Base-by-base conservation (phyloP, 2,888 invertebrate species). In the Pristionchus mayeri region DNA sequence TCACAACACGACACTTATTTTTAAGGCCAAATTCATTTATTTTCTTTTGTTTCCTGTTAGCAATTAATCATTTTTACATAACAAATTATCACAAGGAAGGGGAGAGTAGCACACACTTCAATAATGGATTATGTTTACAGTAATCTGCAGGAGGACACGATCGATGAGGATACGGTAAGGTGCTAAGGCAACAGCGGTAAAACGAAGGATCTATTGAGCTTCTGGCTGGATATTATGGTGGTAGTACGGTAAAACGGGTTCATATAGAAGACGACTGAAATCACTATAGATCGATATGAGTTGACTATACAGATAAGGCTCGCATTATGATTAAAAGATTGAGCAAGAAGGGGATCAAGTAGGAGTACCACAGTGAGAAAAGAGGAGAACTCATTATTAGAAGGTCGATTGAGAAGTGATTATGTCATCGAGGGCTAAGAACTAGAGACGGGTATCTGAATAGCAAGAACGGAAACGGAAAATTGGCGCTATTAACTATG, bases 201-300 rank as follows among this genome's bases (percentile, higher is more conserved):
- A 67, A 67, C 67, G 67, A 30, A 18, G 60, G 18, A 37, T 67
- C 67, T 2, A 67, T 67, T 67, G 67, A 67, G 67, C n/a, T 37
- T 21, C 16, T 16, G 67, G 21, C n/a, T n/a, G n/a, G n/a, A n/a
- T 67, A 67, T 67, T 67, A 37, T 37, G 67, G 13, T 67, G 67
- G 67, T 67, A 67, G 67, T 67, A 67, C 67, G 67, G n/a, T 67
- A 67, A 67, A 67, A 67, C 67, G 67, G 44, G 50, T 27, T 76
- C 76, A 76, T 48, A 50, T 13, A 76, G 30, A 27, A 34, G 76
- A 21, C 27, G 50, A n/a, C 24, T 37, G 27, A 76, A 21, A 48
- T 75, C 40, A 40, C 75, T 75, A 76, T 27, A 40, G 18, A 34
- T 76, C 76, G 50, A 48, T 76, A 48, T 76, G 76, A 76, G 24